Conservation (phyloP, 2,113 vertebrate genomes). For the Archilochus colubris region DNA sequence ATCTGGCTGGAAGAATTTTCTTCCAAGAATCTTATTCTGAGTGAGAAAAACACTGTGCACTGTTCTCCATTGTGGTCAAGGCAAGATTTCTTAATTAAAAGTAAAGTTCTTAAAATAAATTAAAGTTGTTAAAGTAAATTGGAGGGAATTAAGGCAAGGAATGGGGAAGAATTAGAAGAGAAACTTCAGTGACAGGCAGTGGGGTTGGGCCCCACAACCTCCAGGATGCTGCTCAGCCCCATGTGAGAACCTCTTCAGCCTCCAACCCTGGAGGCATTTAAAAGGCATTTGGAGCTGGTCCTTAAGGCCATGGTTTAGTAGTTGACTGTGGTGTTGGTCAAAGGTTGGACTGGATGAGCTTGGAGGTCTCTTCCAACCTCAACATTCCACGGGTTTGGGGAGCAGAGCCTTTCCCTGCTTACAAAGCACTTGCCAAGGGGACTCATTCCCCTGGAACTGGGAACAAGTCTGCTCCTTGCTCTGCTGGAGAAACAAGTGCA, state of each 20-base stretch:
- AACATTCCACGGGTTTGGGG: fast-evolving
- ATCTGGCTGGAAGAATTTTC: background rate
- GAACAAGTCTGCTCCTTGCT: background rate
- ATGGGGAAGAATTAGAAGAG: background rate
- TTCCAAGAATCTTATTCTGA: background rate
- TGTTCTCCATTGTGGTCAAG: background rate
- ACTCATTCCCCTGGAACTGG: background rate
- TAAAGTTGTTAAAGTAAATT: background rate
- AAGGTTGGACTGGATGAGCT: too few species aligned
- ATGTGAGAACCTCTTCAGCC: fast-evolving
- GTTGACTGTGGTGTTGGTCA: too few species aligned
- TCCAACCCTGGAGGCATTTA: too few species aligned
- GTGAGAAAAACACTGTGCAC: background rate
- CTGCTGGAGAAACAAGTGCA: background rate
- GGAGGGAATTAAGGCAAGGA: background rate
- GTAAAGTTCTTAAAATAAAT: background rate
- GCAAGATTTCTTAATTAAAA: background rate
- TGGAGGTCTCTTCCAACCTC: too few species aligned
- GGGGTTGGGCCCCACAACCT: background rate
- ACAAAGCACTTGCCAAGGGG: background rate
- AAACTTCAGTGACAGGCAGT: fast-evolving
- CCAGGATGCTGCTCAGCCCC: background rate
- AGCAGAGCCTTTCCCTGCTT: background rate
- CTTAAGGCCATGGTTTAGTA: too few species aligned
- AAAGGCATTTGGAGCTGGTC: too few species aligned